Evolutionary conservation across 2,797 vertebrate genomes (phyloP).

Genomic region (Delichon dasypus): DNA sequence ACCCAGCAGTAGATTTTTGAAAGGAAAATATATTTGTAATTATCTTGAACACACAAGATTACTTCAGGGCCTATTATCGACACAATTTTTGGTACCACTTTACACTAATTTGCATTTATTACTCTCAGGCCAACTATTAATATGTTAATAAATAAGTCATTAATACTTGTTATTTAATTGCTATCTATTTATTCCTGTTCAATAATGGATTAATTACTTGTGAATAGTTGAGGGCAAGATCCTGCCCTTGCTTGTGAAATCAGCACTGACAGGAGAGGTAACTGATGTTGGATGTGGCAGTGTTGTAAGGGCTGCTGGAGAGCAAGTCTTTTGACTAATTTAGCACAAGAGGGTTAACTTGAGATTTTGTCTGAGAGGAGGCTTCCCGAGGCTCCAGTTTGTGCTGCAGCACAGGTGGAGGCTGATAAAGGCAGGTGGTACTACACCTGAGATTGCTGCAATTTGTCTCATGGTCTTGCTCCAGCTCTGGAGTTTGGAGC

Average conservation of each 20-base stretch:
- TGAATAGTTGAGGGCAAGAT: constrained; percentile 70
- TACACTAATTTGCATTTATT: constrained; percentile 73
- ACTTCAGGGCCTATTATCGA: constrained; percentile 72
- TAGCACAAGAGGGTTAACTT: neutral
- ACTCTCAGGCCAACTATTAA: constrained; percentile 73
- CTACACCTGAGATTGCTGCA: neutral
- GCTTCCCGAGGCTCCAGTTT: neutral
- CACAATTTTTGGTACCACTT: constrained; percentile 68
- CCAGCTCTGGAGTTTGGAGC: neutral
- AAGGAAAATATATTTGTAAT: constrained; percentile 73
- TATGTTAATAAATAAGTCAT: constrained; percentile 78
- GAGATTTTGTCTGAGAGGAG: neutral
- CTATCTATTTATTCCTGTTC: constrained; percentile 77
- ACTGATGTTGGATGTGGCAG: fast-evolving
- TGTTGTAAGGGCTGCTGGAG: neutral
- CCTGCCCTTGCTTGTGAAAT: constrained; percentile 16
- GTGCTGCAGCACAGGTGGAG: neutral
- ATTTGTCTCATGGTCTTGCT: neutral
- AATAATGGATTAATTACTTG: constrained; percentile 74
- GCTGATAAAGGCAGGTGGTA: neutral
- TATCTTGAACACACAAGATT: constrained; percentile 65
- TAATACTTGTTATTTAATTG: constrained; percentile 77
- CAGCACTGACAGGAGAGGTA: neutral
- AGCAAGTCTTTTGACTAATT: neutral
- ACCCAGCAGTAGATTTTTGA: constrained; percentile 53